Percentiles rank a stretch among this genome's conserved stretches.
Evolutionary conservation across 2,888 invertebrate genomes (phyloP).

Genomic region (Ctena decussata): DNA sequence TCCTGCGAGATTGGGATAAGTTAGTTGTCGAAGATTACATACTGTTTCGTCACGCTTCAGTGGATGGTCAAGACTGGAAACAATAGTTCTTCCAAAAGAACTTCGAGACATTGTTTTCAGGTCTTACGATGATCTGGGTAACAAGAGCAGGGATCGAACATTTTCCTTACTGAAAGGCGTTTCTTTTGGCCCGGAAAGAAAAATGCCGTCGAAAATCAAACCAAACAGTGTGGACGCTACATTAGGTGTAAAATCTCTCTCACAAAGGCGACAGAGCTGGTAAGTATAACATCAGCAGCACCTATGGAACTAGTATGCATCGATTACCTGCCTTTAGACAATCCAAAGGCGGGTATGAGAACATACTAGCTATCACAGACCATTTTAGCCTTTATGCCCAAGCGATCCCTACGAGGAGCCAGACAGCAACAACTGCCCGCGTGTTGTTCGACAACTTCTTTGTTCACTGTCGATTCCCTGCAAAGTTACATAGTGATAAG

Average conservation of each 20-base stretch:
- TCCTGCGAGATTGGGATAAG: background rate
- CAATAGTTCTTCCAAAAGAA: background rate
- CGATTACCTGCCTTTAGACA: background rate
- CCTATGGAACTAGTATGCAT: constrained; percentile 37
- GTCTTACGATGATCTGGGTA: constrained; percentile 19
- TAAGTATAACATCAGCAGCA: background rate
- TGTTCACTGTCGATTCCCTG: constrained; percentile 10
- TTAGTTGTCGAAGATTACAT: background rate
- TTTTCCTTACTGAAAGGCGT: background rate
- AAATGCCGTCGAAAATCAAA: background rate
- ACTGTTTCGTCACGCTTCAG: background rate
- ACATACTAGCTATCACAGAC: constrained; percentile 15
- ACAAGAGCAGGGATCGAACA: constrained; percentile 11
- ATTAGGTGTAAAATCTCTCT: constrained; percentile 11
- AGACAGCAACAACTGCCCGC: constrained; percentile 4
- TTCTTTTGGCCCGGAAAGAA: constrained; percentile 31
- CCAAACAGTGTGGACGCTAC: constrained; percentile 24
- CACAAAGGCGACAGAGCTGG: background rate
- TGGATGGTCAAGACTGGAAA: background rate
- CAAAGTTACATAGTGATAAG: constrained; percentile 15
- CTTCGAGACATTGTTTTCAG: background rate
- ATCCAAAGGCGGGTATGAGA: constrained; percentile 9
- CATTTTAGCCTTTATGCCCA: constrained; percentile 12
- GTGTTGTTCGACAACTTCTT: constrained; percentile 15
- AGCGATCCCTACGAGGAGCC: background rate